A percentile compares a stretch with the other conserved stretches of the same genome.
phyloP scores from a whole-genome alignment of 2,888 invertebrate species.

The Pyrgus malvae region DNA sequence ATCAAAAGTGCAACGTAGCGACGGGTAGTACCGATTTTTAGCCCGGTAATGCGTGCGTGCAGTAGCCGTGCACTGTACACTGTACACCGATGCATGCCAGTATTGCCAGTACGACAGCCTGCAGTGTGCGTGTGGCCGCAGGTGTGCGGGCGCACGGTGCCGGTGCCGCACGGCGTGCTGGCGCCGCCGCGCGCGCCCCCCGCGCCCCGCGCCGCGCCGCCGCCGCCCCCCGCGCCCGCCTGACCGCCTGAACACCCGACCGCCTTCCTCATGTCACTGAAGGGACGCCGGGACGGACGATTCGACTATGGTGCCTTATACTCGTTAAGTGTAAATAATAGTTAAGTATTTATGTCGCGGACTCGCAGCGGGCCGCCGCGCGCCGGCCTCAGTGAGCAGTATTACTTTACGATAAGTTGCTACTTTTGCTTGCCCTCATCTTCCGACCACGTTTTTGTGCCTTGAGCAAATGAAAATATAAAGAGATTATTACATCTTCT shows the following conservation, averaged over 20 bases:
- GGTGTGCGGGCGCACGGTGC: slow-evolving; percentile 57
- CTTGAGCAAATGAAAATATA: no score
- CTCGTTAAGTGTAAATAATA: slow-evolving; percentile 51
- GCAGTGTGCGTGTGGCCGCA: slow-evolving; percentile 35
- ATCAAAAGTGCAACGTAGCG: no score
- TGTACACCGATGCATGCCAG: no score
- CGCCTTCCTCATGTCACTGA: slow-evolving; percentile 3
- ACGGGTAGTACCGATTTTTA: no score
- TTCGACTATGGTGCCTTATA: slow-evolving; percentile 22
- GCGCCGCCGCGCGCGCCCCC: slow-evolving; percentile 61
- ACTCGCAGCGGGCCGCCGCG: slow-evolving; percentile 15
- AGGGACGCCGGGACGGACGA: slow-evolving; percentile 5
- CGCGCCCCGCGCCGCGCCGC: slow-evolving; percentile 52
- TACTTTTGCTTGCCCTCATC: no score
- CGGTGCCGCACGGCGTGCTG: slow-evolving; percentile 71
- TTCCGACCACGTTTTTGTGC: no score
- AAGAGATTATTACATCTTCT: no score
- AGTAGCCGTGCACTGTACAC: no score
- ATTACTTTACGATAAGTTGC: slow-evolving; percentile 13
- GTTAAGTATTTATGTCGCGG: slow-evolving; percentile 51
- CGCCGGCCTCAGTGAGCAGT: slow-evolving; percentile 5
- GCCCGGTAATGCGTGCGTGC: no score
- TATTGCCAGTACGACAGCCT: no score
- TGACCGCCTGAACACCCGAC: slow-evolving; percentile 32
- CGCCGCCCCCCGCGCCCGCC: slow-evolving; percentile 45